These are phyloP conservation scores for Atrichornis clamosus DNA, from an alignment of 2,113 vertebrate genomes.

Conservation along the genomic window DNA sequence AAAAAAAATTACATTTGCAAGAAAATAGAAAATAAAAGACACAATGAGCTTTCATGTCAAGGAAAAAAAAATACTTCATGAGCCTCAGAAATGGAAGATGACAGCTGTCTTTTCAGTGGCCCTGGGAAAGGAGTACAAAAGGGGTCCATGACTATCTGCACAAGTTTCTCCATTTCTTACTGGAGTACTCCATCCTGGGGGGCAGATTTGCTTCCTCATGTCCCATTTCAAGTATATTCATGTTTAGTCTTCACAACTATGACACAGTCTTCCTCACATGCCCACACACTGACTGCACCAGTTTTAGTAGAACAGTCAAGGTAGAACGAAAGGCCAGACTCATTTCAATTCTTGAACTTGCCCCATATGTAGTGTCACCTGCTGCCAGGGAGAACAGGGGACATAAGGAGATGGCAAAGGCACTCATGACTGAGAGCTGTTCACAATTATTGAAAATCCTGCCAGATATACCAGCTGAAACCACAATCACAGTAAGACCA, in stretches of 20 bases:
- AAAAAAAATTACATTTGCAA: background rate
- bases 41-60: background rate
- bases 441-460: background rate
- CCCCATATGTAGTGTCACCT: fast-evolving
- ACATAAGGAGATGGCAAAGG: background rate
- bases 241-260: background rate
- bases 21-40: background rate
- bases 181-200: background rate
- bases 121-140: background rate
- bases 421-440: background rate
- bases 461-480: background rate
- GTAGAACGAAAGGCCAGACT: background rate
- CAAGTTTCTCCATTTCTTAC: background rate
- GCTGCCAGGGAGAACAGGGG: fast-evolving
- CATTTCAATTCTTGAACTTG: background rate
- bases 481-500: background rate
- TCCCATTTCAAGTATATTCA: background rate
- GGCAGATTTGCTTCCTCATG: background rate
- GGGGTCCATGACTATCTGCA: background rate
- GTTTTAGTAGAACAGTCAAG: background rate
- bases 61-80: background rate
- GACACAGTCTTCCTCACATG: background rate
- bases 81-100: background rate
- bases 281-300: background rate
- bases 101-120: background rate